A percentile compares a stretch with the other conserved stretches of the same genome.
phyloP scores from a whole-genome alignment of 2,888 invertebrate genomes.

The Drosophila neutralis region DNA sequence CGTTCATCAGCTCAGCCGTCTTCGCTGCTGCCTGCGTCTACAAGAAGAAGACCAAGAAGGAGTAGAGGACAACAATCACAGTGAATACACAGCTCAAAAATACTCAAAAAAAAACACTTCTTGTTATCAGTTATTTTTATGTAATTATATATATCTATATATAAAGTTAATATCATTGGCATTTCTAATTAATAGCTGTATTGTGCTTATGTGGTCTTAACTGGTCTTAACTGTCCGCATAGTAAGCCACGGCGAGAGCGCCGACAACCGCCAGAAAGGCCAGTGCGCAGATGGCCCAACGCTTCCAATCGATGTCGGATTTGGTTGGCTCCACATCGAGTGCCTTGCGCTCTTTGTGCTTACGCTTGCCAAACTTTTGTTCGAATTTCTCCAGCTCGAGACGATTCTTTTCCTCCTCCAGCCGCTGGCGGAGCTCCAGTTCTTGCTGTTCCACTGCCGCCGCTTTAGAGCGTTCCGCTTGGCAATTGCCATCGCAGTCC shows the following conservation, averaged over 20 bases:
- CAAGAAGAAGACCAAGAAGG: constrained; percentile 85
- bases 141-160: constrained; percentile 11
- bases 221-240: constrained; percentile 69
- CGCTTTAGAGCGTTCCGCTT: constrained; percentile 86
- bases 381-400: constrained; percentile 91
- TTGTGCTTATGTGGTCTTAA: constrained; percentile 5
- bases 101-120: constrained; percentile 42
- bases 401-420: constrained; percentile 88
- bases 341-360: constrained; percentile 85
- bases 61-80: constrained; percentile 38
- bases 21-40: constrained; percentile 90
- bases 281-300: constrained; percentile 58
- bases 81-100: constrained; percentile 17
- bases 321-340: constrained; percentile 53
- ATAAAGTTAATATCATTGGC: constrained; percentile 34
- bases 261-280: constrained; percentile 55
- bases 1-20: constrained; percentile 89
- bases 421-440: constrained; percentile 86
- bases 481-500: constrained; percentile 88
- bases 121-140: constrained; percentile 38
- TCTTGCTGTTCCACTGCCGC: constrained; percentile 86
- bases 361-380: constrained; percentile 90
- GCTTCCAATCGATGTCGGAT: constrained; percentile 60
- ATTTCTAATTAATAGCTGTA: constrained; percentile 13
- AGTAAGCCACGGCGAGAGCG: constrained; percentile 75